A percentile compares a stretch with the other conserved stretches of the same genome.
These are phyloP conservation scores for Atherinomorus stipes DNA, from an alignment of 2,113 vertebrate genomes.

Conservation along the genomic window DNA sequence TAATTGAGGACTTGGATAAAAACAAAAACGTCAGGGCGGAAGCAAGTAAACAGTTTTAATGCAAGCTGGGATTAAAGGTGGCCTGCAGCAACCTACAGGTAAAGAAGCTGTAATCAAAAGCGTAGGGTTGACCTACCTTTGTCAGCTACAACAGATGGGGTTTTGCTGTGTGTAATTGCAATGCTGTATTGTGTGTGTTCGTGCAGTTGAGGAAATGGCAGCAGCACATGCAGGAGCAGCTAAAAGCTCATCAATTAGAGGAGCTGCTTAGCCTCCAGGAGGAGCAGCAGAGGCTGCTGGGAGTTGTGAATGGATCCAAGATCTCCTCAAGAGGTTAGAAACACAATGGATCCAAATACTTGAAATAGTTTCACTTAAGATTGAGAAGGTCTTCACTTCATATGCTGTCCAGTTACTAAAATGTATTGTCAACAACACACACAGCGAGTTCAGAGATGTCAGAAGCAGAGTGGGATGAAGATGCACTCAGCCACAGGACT, in stretches of 20 bases:
- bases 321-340: conserved; percentile 68
- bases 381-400: background rate
- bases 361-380: background rate
- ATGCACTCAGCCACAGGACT: conserved; percentile 12
- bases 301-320: conserved; percentile 74
- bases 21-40: background rate
- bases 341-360: background rate
- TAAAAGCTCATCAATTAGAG: conserved; percentile 90
- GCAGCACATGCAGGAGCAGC: conserved; percentile 91
- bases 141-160: background rate
- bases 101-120: background rate
- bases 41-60: background rate
- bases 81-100: background rate
- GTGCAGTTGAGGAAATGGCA: conserved; percentile 91
- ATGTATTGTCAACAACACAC: conserved; percentile 14
- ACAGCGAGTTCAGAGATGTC: conserved; percentile 33
- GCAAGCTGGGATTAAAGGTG: background rate
- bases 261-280: conserved; percentile 89
- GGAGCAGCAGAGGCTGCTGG: conserved; percentile 88
- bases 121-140: no score
- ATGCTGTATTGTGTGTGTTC: conserved; percentile 15
- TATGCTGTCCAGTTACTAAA: background rate
- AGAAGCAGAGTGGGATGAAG: conserved; percentile 30
- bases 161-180: background rate
- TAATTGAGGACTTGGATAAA: background rate